Evolutionary conservation across 2,888 invertebrate species (phyloP).

Genomic region (Agonum fuliginosum): DNA sequence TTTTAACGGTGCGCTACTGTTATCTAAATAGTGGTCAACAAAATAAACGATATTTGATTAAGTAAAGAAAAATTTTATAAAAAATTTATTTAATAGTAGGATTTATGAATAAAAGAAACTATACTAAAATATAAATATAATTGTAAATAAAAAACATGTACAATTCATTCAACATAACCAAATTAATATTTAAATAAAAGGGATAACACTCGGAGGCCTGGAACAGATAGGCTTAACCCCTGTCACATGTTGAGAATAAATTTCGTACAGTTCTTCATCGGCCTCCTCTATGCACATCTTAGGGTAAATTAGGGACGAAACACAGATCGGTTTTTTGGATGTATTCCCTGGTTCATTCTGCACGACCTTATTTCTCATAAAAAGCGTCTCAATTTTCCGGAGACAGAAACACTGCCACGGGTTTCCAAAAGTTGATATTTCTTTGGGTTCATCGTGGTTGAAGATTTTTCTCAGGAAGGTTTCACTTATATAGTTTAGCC

Average conservation of each 20-base stretch:
- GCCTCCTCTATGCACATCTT: neutral
- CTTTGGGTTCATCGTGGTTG: neutral
- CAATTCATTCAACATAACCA: no score
- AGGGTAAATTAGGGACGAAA: neutral
- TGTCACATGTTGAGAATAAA: neutral
- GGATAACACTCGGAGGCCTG: neutral
- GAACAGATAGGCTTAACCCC: neutral
- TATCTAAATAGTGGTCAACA: no score
- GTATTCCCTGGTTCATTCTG: neutral
- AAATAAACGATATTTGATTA: no score
- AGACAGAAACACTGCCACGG: conserved; percentile 12
- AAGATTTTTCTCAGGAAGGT: neutral
- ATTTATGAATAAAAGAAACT: no score
- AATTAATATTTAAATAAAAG: no score
- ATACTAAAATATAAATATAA: no score
- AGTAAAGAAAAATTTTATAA: no score
- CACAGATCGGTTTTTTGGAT: neutral
- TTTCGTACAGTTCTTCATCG: neutral
- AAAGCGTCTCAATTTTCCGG: neutral
- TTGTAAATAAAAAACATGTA: no score
- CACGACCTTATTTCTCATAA: neutral
- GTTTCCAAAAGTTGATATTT: conserved; percentile 1
- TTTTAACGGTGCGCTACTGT: no score
- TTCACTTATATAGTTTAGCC: neutral
- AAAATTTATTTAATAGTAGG: no score